Conservation (phyloP, 2,797 vertebrate genomes). For the Anolis apletophallus region DNA sequence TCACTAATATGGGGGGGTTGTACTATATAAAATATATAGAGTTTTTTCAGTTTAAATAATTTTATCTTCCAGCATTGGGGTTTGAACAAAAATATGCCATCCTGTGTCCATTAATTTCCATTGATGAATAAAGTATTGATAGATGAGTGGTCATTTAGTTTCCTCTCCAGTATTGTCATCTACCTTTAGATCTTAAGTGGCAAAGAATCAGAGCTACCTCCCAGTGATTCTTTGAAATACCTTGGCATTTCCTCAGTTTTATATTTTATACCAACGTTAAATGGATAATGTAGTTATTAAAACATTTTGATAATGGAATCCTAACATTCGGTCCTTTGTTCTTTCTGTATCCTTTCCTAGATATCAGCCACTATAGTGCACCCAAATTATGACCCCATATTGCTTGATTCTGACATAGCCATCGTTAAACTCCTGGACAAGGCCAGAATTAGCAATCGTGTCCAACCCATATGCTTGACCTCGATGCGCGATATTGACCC, state of each 20-base stretch:
- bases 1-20: neutral
- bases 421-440: constrained; percentile 94
- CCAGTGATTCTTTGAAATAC: neutral
- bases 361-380: constrained; percentile 90
- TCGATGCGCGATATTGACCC: constrained; percentile 75
- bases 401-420: constrained; percentile 93
- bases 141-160: neutral
- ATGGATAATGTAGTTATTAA: neutral
- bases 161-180: neutral
- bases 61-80: neutral
- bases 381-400: constrained; percentile 92
- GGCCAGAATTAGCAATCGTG: constrained; percentile 88
- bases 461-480: constrained; percentile 91
- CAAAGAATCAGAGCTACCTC: neutral
- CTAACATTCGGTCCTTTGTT: neutral
- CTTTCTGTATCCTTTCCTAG: constrained; percentile 74
- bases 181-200: neutral
- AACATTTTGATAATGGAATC: neutral
- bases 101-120: neutral
- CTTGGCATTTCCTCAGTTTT: neutral
- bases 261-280: neutral
- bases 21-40: neutral
- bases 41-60: neutral
- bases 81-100: neutral
- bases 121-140: neutral